Percentiles rank a stretch among this genome's conserved stretches.
Conservation (phyloP, 2,797 vertebrate species). For the Propithecus deckenii region DNA sequence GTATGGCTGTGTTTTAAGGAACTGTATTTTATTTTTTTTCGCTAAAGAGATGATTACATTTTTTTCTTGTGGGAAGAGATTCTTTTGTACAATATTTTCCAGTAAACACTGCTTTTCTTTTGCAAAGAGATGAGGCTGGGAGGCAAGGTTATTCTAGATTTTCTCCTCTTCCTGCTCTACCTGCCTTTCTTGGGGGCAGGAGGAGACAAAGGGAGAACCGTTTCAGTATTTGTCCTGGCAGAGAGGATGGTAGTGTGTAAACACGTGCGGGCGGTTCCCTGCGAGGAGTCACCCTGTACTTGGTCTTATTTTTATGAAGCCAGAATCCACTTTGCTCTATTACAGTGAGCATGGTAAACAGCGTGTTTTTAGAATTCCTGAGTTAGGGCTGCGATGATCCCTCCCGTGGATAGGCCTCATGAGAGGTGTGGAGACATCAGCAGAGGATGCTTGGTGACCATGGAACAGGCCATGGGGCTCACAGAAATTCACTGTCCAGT, state of each 20-base stretch:
- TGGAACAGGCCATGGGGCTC: not conserved
- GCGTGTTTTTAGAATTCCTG: not conserved
- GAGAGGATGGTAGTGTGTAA: accelerated
- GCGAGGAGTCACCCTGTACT: not conserved
- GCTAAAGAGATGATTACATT: conserved; percentile 65
- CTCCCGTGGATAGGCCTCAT: not conserved
- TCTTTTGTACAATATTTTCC: conserved; percentile 63
- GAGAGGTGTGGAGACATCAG: not conserved
- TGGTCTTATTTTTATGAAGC: not conserved
- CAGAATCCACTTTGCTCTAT: not conserved
- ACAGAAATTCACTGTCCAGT: not conserved
- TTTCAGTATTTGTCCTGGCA: not conserved
- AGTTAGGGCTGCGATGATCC: accelerated
- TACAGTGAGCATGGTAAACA: not conserved
- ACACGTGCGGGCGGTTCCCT: accelerated
- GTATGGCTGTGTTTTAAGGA: conserved; percentile 79
- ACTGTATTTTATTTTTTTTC: conserved; percentile 60
- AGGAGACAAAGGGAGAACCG: not conserved
- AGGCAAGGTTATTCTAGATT: too few species aligned
- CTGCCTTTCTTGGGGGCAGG: not conserved
- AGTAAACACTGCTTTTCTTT: not conserved
- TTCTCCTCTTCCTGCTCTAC: not conserved
- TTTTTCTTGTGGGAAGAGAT: conserved; percentile 68
- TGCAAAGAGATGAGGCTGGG: not conserved
- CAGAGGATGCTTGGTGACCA: not conserved